Evolutionary conservation across 2,797 vertebrate species (phyloP).

Genomic region (Pagetopsis macropterus): DNA sequence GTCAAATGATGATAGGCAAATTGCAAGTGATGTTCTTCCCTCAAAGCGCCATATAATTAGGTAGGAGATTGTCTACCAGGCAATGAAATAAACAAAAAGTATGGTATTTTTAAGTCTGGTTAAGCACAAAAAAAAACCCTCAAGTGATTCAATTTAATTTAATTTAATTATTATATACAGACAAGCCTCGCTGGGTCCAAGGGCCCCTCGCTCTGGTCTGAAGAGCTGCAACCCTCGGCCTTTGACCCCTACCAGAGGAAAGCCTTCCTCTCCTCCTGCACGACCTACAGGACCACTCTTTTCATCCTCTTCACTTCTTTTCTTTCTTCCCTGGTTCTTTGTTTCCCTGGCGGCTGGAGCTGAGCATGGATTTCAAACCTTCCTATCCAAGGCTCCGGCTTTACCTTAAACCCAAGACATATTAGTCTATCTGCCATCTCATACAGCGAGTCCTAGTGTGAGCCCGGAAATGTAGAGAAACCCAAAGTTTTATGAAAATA

Average conservation of each 20-base stretch:
- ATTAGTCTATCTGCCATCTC: no score
- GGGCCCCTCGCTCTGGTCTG: conserved; percentile 47
- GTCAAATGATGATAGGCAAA: no score
- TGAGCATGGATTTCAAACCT: conserved; percentile 39
- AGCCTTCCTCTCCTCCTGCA: conserved; percentile 34
- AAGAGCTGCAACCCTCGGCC: conserved; percentile 58
- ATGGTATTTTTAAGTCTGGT: no score
- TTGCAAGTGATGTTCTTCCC: no score
- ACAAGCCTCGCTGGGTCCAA: conserved; percentile 16
- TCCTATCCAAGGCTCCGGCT: conserved; percentile 50
- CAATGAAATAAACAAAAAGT: no score
- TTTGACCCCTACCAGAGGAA: conserved; percentile 48
- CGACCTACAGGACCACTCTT: conserved; percentile 37
- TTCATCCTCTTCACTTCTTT: conserved; percentile 44
- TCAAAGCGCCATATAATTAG: no score
- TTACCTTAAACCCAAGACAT: conserved; percentile 8
- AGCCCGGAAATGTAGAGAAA: no score
- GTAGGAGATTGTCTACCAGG: no score
- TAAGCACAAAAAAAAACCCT: no score
- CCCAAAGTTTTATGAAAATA: no score
- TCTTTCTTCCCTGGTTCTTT: conserved; percentile 45
- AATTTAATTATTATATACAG: not conserved
- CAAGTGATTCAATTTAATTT: no score
- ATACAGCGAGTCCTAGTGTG: no score
- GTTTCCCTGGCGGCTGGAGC: conserved; percentile 40